Conservation (phyloP, 92 coral and sea anemone genomes). For the Umimayanthus kanabou region DNA sequence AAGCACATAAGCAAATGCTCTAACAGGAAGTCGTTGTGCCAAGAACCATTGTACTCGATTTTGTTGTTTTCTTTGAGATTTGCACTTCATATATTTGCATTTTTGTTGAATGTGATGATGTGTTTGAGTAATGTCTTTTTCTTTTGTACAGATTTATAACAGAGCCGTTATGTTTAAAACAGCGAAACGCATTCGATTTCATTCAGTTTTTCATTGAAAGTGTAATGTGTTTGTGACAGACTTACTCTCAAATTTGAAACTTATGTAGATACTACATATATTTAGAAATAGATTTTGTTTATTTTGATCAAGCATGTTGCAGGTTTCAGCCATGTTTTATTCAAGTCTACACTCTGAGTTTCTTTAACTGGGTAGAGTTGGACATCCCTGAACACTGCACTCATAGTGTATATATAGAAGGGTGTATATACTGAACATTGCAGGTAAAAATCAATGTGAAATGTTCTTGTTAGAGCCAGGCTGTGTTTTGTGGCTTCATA, state of each 20-base stretch:
- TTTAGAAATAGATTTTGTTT: neutral
- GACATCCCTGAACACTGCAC: neutral
- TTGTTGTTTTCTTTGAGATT: neutral
- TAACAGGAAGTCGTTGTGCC: conserved; percentile 34
- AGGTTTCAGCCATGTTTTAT: conserved; percentile 13
- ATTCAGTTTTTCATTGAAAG: neutral
- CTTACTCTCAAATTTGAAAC: neutral
- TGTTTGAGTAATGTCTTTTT: neutral
- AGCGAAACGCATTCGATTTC: neutral
- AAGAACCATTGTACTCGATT: conserved; percentile 13
- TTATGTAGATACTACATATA: neutral
- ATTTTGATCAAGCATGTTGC: neutral
- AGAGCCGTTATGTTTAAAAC: neutral
- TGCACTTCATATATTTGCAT: conserved; percentile 37
- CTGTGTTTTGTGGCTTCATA: too few species aligned
- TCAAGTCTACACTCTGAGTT: neutral
- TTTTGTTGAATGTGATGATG: conserved; percentile 23
- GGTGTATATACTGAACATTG: too few species aligned
- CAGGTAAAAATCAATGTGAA: too few species aligned
- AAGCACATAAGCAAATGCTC: neutral
- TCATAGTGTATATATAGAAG: too few species aligned
- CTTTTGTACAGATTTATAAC: conserved; percentile 12
- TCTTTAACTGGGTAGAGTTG: neutral
- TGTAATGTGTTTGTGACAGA: conserved; percentile 11
- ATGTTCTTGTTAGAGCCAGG: too few species aligned